Base-by-base conservation (phyloP, 2,797 vertebrate species). In the Champsocephalus esox region DNA sequence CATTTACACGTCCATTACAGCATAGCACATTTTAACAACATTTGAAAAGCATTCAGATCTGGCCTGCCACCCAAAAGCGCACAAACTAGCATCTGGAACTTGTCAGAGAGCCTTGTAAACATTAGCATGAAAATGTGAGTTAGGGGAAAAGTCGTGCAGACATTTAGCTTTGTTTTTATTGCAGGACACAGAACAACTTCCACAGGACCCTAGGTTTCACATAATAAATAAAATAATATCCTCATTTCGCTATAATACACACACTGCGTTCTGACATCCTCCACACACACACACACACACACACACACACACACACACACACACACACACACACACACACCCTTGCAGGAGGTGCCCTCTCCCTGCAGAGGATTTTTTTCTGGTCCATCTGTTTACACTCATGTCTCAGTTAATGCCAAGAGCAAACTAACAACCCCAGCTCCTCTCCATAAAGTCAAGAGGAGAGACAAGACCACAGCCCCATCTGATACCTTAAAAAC, bases 141-240 rank as follows among this genome's bases (percentile, higher is more conserved):
- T 12, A 73, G 8, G 34, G 62, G 66, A 66, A 80, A 86, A 68
- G 70, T 62, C 38, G 14, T 56, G 66, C 61, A 78, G 75, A 89
- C 70, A 60, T 89, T 87, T 75, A 89, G 83, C 79, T 77, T 87
- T 81, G 58, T 88, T 90, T 92, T 91, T 91, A 93, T 87, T 93
- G 83, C 86, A 82, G 64, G 80, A 88, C 85, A 90, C 66, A 82
- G 55, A 90, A 91, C 64, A 87, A 87, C 63, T 85, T 89, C 83
- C 78, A 90, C 81, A 81, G 87, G 19, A 87, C 73, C 67, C 54
- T 82, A 84, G 44, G 52, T 54, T 84, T 84, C 75, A 87, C 55
- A 78, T 65, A 78, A 50, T 51, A n/a, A 79, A 70, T 59, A 73
- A 73, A 77, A 65, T 54, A 46, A 70, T 65, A 60, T 44, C 48